Base-by-base conservation (phyloP, 23 tunicate species). In the Trididemnum miniatum region DNA sequence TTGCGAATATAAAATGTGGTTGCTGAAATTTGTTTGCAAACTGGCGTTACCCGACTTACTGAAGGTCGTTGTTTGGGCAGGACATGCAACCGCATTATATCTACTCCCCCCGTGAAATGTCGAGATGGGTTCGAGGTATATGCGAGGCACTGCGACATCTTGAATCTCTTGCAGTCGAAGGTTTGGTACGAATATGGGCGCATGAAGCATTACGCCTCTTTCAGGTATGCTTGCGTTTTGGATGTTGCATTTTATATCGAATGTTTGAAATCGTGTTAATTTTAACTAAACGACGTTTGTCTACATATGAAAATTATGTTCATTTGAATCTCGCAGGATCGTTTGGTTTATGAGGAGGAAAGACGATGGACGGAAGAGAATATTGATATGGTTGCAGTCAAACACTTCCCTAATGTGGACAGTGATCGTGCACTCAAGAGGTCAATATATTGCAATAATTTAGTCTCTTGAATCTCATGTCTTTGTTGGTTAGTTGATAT, bases 71-170 rank as follows among this genome's bases (percentile, higher is more conserved):
- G 26, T 20, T 62, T n/a, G 49, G 71, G 28, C 88, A 95, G 96
- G 99, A 95, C 78, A 95, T 95, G 99, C 99, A 95, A 80, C 99
- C 99, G 0, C 99, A 95, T 59, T 95, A 95, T 67, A 81, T 95
- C 28, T 95, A 95, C 67, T 95, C 99, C 24, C 99, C 99, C 64
- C 99, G 99, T 86, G 99, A 95, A 54, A 95, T 95, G 99, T 85
- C 99, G 29, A 82, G 99, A 15, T 95, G 99, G 99, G 99, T 95
- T 22, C 67, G 99, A 51, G 99, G 99, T 22, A 95, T 95, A 7
- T 90, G 95, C 62, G 99, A 95, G 73, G 99, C 99, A 1, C 83
- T 95, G 24, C 63, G 91, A 22, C 99, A 95, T 40, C 84, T 95
- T 0, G 99, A 95, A 78, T 82, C 89, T 1, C 86, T 95, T 35